Evolutionary conservation across 2,797 vertebrate species (phyloP), one percentile per base, ranked within the genome.

Genomic region (Pangasius krempfi): DNA sequence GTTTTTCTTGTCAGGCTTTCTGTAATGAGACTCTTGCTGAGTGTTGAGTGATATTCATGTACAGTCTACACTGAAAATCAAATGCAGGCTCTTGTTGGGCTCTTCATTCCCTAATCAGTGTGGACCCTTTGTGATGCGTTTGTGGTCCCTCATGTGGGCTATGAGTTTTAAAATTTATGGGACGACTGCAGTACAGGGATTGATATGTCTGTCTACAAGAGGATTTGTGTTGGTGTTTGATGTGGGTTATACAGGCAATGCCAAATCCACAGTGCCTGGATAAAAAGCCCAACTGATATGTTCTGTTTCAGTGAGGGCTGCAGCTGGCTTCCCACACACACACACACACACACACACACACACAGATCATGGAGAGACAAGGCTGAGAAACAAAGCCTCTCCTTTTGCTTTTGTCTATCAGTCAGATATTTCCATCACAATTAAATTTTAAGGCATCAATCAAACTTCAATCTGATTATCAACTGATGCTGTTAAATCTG

Each of bases 211-310:
- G 87, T 64, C 80, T 78, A 64, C 73, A 70, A 64, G 60, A 85
- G 68, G 88, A 82, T 82, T 86, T 83, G 88, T 66, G 66, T 40
- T 75, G 85, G 62, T 70, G 84, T 81, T 89, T 86, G 84, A 70
- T 89, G n/a, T 89, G 83, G 73, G 75, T 81, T 54, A 60, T 86
- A 27, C 52, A 82, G 84, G 70, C 44, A 14, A 58, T 89, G 88
- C 85, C 85, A 86, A 83, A 82, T 73, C 56, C 78, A 86, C 85
- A 62, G 80, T 68, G 58, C 60, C 58, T 87, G 66, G 76, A 86
- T 86, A 87, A 90, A 84, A 58, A 86, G 66, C 72, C 79, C 62
- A 84, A 70, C 80, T 88, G 85, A 87, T 86, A 84, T 60, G 79
- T 90, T 60, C 54, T 88, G 79, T 88, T 88, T 84, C 70, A 75